Evolutionary conservation across 2,113 vertebrate species (phyloP), one percentile per base, ranked within the genome.

Genomic region (Maylandia zebra): DNA sequence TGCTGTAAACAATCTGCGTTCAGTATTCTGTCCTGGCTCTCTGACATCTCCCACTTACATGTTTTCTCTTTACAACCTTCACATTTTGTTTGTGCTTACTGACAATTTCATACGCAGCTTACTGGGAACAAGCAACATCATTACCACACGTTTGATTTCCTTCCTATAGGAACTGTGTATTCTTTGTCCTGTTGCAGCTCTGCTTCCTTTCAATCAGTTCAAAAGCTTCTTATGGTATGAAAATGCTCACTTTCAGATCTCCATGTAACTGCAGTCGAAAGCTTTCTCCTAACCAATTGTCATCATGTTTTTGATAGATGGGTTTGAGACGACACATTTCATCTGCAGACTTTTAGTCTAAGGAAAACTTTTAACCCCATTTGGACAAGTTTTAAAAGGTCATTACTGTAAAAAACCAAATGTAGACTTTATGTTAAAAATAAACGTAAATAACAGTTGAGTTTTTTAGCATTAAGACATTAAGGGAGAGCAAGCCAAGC

Each of bases 41-140:
- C 24, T 45, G 12, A 71, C n/a, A 3, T 1, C 38, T 24, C 8
- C 0, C 38, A 0, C 12, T 41, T 24, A 24, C 0, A 24, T 22
- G 66, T 16, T 71, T 24, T 71, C 36, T 24, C 38, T 71, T 43
- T 71, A 43, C 38, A 71, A 43, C 38, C 22, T 17, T 1, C 8
- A 16, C 69, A 45, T 74, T 27, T 27, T 74, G 38, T 74, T 74
- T 45, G 41, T 27, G 24, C 69, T 74, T 45, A 43, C 13, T 30
- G 14, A 6, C 24, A 27, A 48, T 74, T 45, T 74, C 41, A 74
- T 3, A 10, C 22, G 17, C 41, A 74, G 69, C 69, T 74, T 27
- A 74, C 69, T 74, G 69, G 5, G 14, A 74, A 30, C 69, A 48
- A 45, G 0, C 13, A 10, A 10, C 41, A 27, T 74, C 38, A 0